phyloP scores from a whole-genome alignment of 2,888 invertebrate genomes.

The Hirtodrosophila histrioides region DNA sequence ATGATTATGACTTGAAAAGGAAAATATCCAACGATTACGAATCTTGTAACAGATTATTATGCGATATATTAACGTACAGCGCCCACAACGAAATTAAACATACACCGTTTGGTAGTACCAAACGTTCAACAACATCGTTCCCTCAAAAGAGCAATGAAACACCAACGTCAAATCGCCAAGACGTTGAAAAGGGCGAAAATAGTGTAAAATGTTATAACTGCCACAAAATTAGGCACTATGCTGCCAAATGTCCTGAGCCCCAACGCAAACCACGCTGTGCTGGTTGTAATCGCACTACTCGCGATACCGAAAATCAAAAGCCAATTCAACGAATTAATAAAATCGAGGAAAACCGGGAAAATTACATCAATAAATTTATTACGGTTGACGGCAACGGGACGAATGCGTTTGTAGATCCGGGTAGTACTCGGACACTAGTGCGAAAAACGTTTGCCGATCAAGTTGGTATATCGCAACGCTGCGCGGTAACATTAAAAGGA shows the following conservation, averaged over 20 bases:
- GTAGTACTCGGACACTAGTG: too few species aligned
- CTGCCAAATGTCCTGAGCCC: constrained; percentile 1
- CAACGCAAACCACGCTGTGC: constrained; percentile 3
- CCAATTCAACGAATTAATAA: background rate
- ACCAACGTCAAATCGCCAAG: too few species aligned
- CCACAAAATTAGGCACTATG: too few species aligned
- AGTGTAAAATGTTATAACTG: too few species aligned
- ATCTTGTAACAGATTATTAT: background rate
- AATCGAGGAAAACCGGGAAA: background rate
- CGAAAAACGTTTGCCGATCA: background rate
- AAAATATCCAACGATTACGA: background rate
- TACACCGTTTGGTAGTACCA: too few species aligned
- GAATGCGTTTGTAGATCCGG: too few species aligned
- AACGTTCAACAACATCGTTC: too few species aligned
- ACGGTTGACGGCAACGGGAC: background rate
- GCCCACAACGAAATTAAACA: too few species aligned
- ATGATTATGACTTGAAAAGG: background rate
- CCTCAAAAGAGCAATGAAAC: too few species aligned
- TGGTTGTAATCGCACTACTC: constrained; percentile 2
- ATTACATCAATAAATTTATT: background rate
- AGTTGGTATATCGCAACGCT: background rate
- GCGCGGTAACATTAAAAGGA: background rate
- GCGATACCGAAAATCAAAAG: background rate
- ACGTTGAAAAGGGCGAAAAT: too few species aligned
- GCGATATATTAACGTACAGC: too few species aligned